Evolutionary conservation across 2,888 invertebrate genomes (phyloP), one percentile per base, ranked within the genome.

Genomic region (Temnothorax rugatulus): DNA sequence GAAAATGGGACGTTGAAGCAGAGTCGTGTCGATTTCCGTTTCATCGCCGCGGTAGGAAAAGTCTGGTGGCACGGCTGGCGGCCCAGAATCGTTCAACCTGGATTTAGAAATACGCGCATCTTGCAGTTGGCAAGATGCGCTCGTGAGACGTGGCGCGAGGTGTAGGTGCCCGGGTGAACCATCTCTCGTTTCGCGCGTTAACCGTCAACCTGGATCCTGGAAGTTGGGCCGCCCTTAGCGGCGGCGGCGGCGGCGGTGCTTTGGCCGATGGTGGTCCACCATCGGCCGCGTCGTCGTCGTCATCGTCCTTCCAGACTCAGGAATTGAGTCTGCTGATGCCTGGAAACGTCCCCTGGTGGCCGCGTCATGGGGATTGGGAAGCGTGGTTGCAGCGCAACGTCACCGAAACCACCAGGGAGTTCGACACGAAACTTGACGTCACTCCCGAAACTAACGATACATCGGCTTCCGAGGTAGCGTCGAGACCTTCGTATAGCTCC

Each of bases 371-470:
- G 29, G 29, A 89, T 54, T 93, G 93, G 93, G 91, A 93, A 41
- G 85, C 90, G 74, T 93, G 93, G 93, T 71, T 92, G 44, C 90
- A 93, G 25, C 88, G 82, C 13, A 89, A 90, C 81, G 87, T 75
- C 21, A 18, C 44, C 25, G 87, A 89, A 9, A 41, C 59, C 18
- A 57, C 50, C 68, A 71, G 68, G 29, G 82, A 84, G 34, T 57
- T 82, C 86, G 90, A 91, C 73, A 83, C 77, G 75, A 93, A 93
- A 89, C 90, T 92, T 50, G 92, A 93, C 74, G 92, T 93, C 69
- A 94, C 93, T 15, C 93, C 94, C 50, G 94, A 94, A 82, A 93
- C 92, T 81, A 93, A 93, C 73, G 89, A 77, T 64, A 86, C 87
- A 75, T 93, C 92, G 76, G 87, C 86, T n/a, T 89, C 91, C 84